These are phyloP conservation scores for Taurulus bubalis DNA, from an alignment of 2,113 vertebrate genomes.

Conservation along the genomic window DNA sequence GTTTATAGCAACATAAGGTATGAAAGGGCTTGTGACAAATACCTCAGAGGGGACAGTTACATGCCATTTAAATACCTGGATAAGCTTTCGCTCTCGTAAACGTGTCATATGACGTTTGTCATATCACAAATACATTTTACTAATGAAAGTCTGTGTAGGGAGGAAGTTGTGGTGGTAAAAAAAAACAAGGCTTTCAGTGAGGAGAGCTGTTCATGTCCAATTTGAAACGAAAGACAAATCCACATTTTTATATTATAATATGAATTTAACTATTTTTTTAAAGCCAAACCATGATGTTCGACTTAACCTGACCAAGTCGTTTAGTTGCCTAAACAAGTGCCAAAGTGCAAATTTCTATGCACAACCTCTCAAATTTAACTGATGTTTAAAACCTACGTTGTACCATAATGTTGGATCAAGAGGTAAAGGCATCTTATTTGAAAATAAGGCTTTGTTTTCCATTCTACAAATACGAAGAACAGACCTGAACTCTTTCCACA, in stretches of 20 bases:
- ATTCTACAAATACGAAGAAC: conserved; percentile 7
- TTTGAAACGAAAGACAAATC: neutral
- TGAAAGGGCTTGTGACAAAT: neutral
- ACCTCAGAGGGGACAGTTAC: neutral
- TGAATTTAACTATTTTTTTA: neutral
- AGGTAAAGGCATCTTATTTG: conserved; percentile 5
- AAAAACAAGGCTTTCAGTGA: neutral
- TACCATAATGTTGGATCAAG: neutral
- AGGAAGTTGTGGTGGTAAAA: neutral
- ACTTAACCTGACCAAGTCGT: neutral
- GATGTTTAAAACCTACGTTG: neutral
- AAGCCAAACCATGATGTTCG: neutral
- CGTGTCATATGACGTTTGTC: neutral
- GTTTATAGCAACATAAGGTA: neutral
- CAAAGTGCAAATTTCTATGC: neutral
- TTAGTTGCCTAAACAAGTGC: neutral
- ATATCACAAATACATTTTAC: neutral
- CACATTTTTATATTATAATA: neutral
- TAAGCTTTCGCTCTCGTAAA: neutral
- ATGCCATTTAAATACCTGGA: neutral
- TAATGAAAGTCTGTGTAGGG: neutral
- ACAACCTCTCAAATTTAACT: neutral
- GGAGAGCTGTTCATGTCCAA: neutral
- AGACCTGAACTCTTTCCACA: conserved; percentile 48
- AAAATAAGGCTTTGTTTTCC: conserved; percentile 27